Evolutionary conservation across 2,797 vertebrate species (phyloP), one percentile per base, ranked within the genome.

Genomic region (Siniperca scherzeri): DNA sequence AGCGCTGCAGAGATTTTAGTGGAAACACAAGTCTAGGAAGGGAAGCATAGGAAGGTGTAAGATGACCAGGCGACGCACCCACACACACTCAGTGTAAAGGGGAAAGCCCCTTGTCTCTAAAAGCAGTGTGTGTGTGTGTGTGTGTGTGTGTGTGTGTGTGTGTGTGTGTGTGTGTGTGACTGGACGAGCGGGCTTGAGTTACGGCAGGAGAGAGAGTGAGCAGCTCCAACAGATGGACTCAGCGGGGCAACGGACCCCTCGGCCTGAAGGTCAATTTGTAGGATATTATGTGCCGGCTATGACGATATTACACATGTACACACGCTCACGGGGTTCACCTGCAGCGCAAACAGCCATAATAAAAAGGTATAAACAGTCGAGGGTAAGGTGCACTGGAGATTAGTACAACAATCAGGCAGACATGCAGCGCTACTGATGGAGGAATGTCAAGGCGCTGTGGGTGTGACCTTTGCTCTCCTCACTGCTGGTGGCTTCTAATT

Each of bases 31-130:
- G 78, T 87, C 70, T 25, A 33, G 75, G 80, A 64, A 83, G 57
- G 83, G 64, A 57, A 61, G 57, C 75, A 53, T 30, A 46, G 27
- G 42, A 67, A 84, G 60, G 85, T 90, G 83, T 90, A 91, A 87
- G 84, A 61, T 79, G 80, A 89, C 70, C 61, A 56, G 77, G n/a
- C 25, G 1, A 66, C 68, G 7, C 67, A 76, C 85, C 70, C 76
- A 44, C 67, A 53, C 67, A 64, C 50, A 80, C 73, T 16, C 56
- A 40, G 83, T 77, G 83, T 80, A 48, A 74, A 83, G 74, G 93
- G 94, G 92, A 92, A 95, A 94, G 64, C 90, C 94, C 94, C 90
- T 61, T 2, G 14, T 73, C 88, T 83, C 88, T 91, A 84, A 91
- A 87, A 88, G 86, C 56, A 70, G 81, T 53, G 44, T 13, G 70